Evolutionary conservation across 2,797 vertebrate species (phyloP).

Genomic region (Pseudochromis fuscus): DNA sequence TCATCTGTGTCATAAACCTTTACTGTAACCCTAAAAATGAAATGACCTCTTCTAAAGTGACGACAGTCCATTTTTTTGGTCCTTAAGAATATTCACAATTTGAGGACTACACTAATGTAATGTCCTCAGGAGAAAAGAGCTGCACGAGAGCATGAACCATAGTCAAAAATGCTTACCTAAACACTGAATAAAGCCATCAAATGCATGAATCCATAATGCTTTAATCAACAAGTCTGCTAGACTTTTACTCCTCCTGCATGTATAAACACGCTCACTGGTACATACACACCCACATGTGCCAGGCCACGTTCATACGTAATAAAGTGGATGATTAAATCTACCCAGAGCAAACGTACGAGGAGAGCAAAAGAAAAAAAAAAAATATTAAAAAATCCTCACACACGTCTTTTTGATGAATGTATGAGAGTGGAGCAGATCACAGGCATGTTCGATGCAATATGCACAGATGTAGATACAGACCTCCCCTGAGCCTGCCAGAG

Average conservation of each 20-base stretch:
- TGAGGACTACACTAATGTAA: conserved; percentile 20
- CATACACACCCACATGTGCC: conserved; percentile 76
- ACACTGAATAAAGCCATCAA: conserved; percentile 8
- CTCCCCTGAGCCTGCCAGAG: conserved; percentile 61
- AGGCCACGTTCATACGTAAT: conserved; percentile 72
- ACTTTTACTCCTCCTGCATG: conserved; percentile 66
- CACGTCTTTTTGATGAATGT: conserved; percentile 52
- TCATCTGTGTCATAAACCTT: conserved; percentile 14
- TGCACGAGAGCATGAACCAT: conserved; percentile 24
- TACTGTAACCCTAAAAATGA: conserved; percentile 21
- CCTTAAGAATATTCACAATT: conserved; percentile 34
- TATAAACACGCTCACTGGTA: conserved; percentile 58
- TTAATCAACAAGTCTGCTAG: conserved; percentile 79
- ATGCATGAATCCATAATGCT: conserved; percentile 36
- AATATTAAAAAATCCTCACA: conserved; percentile 11
- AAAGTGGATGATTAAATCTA: conserved; percentile 58
- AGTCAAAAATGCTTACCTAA: conserved; percentile 2
- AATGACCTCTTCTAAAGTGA: conserved; percentile 32
- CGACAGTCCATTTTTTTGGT: not conserved
- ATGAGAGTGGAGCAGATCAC: conserved; percentile 51
- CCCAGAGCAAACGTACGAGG: conserved; percentile 40
- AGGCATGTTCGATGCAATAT: conserved; percentile 62
- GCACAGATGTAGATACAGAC: conserved; percentile 70
- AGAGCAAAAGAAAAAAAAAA: conserved; percentile 2
- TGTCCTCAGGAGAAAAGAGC: conserved; percentile 47